Evolutionary conservation across 2,113 vertebrate genomes (phyloP).

Genomic region (Vulpes vulpes): DNA sequence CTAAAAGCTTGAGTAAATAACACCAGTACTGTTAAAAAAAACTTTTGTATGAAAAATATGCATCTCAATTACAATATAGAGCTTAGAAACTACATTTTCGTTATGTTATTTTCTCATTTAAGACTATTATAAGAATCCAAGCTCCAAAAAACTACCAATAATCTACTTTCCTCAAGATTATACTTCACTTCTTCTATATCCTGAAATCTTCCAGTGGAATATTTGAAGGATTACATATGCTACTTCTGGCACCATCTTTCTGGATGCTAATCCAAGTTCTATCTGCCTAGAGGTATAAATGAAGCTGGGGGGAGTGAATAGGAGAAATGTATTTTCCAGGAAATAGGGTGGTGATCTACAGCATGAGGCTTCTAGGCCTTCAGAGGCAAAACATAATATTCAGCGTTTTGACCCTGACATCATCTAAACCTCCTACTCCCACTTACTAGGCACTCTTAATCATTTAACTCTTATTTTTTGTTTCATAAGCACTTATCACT

Average conservation of each 20-base stretch:
- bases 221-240: not conserved
- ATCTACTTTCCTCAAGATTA: not conserved
- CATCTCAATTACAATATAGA: constrained; percentile 12
- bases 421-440: not conserved
- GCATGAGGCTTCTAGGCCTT: not conserved
- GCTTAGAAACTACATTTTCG: not conserved
- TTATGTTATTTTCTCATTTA: not conserved
- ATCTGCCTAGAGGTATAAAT: not conserved
- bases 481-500: constrained; percentile 10
- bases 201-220: not conserved
- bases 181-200: not conserved
- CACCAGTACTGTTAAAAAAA: not conserved
- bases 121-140: not conserved
- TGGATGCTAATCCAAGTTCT: not conserved
- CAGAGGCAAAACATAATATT: not conserved
- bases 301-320: not conserved
- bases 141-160: not conserved
- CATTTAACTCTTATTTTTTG: not conserved
- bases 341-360: not conserved
- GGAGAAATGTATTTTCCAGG: not conserved
- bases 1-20: not conserved
- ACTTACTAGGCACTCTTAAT: not conserved
- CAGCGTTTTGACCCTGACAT: not conserved
- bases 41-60: not conserved
- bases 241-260: not conserved